A percentile compares a stretch with the other conserved stretches of the same genome.
Conservation (phyloP, 2,888 invertebrate species). For the Zaprionus obscuricornis region DNA sequence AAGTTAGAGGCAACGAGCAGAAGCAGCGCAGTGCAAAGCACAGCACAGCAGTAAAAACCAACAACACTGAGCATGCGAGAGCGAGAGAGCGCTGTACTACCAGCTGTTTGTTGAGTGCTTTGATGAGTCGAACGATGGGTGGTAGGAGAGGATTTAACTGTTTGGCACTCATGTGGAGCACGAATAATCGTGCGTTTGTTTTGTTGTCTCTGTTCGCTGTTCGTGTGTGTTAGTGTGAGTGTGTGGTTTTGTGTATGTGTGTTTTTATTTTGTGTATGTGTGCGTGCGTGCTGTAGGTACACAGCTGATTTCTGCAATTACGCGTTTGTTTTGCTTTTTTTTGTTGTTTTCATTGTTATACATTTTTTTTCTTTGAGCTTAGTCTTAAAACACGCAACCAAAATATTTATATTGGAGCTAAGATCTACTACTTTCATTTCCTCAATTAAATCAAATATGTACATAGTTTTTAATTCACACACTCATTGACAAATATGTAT, state of each 20-base stretch:
- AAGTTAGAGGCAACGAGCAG: constrained; percentile 27
- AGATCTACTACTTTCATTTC: constrained; percentile 57
- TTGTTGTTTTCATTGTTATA: constrained; percentile 51
- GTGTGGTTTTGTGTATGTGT: constrained; percentile 28
- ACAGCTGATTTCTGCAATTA: constrained; percentile 83
- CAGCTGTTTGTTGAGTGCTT: constrained; percentile 45
- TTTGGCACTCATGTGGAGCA: constrained; percentile 58
- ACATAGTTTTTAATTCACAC: constrained; percentile 24
- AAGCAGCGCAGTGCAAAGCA: neutral
- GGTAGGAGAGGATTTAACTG: constrained; percentile 17
- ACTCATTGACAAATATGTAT: constrained; percentile 16
- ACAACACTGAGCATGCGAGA: neutral
- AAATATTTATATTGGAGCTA: constrained; percentile 29
- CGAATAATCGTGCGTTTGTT: constrained; percentile 44
- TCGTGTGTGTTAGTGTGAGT: constrained; percentile 40
- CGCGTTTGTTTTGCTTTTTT: constrained; percentile 73
- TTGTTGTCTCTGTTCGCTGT: constrained; percentile 50
- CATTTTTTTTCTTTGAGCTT: constrained; percentile 63
- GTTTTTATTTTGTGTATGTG: too few species aligned
- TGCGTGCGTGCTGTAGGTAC: constrained; percentile 71
- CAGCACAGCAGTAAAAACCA: constrained; percentile 6
- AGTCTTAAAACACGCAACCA: constrained; percentile 58
- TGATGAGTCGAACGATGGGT: constrained; percentile 17
- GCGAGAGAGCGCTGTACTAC: constrained; percentile 12
- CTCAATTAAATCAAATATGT: constrained; percentile 53